Evolutionary conservation across 2,113 vertebrate genomes (phyloP).

Genomic region (Laticauda colubrina): DNA sequence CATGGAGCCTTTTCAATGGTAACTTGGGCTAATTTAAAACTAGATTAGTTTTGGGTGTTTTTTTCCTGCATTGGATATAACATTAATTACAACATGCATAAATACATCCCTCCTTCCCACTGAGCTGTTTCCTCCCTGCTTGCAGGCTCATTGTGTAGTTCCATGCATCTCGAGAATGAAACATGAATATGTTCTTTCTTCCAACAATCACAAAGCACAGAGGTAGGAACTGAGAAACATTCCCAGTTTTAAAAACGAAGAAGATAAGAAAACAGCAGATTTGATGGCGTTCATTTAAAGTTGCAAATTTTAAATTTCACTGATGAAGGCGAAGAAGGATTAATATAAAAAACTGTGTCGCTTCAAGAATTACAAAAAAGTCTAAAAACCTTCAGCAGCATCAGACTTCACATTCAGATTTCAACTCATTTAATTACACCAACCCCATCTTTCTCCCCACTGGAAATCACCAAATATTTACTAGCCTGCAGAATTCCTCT

Average conservation of each 20-base stretch:
- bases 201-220: slow-evolving; percentile 42
- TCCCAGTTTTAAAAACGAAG: slow-evolving; percentile 30
- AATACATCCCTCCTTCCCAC: slow-evolving; percentile 36
- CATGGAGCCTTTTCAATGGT: slow-evolving; percentile 6
- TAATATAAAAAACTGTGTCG: neutral
- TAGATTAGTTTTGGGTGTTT: slow-evolving; percentile 9
- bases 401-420: neutral
- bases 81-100: slow-evolving; percentile 36
- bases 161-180: slow-evolving; percentile 40
- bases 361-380: neutral
- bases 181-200: slow-evolving; percentile 37
- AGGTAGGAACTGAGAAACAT: slow-evolving; percentile 34
- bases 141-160: slow-evolving; percentile 34
- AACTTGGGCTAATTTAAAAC: slow-evolving; percentile 42
- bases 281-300: slow-evolving; percentile 28
- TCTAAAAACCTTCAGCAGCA: neutral
- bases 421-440: fast-evolving
- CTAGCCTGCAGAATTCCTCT: neutral
- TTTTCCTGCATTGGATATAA: slow-evolving; percentile 22
- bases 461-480: neutral
- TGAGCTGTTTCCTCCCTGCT: slow-evolving; percentile 38
- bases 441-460: neutral
- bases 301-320: slow-evolving; percentile 26
- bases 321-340: neutral
- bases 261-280: neutral